phyloP scores from a whole-genome alignment of 2,113 vertebrate genomes.

The Acanthisitta chloris region DNA sequence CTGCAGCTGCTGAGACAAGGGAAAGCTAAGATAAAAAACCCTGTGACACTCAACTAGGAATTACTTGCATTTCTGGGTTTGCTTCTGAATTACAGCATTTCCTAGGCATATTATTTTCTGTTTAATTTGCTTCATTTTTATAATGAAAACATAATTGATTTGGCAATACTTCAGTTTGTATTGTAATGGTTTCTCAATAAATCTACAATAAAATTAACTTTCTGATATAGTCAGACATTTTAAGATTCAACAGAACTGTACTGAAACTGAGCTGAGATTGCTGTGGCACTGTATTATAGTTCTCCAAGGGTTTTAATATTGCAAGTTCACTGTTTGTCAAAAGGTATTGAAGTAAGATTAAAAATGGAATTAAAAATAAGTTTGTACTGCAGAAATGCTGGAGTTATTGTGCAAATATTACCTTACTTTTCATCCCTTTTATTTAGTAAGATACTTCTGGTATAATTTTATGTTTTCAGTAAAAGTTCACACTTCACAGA shows the following conservation, averaged over 20 bases:
- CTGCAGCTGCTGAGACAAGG: neutral
- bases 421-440: neutral
- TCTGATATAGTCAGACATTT: slow-evolving; percentile 20
- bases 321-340: neutral
- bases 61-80: neutral
- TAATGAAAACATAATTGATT: neutral
- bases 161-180: slow-evolving; percentile 36
- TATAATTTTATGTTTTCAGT: neutral
- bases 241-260: slow-evolving; percentile 27
- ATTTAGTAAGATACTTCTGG: neutral
- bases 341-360: neutral
- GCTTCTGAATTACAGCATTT: slow-evolving; percentile 14
- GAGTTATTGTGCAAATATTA: neutral
- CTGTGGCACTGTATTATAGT: neutral
- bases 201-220: slow-evolving; percentile 34
- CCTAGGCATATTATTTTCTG: neutral
- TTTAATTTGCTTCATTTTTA: slow-evolving; percentile 44
- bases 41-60: neutral
- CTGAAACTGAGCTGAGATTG: slow-evolving; percentile 10
- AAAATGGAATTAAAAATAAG: neutral
- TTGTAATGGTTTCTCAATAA: slow-evolving; percentile 36
- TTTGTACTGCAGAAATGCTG: neutral
- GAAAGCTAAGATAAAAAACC: neutral
- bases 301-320: neutral
- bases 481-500: neutral